phyloP scores from a whole-genome alignment of 2,797 vertebrate genomes.

The Melanotaenia nigrans region DNA sequence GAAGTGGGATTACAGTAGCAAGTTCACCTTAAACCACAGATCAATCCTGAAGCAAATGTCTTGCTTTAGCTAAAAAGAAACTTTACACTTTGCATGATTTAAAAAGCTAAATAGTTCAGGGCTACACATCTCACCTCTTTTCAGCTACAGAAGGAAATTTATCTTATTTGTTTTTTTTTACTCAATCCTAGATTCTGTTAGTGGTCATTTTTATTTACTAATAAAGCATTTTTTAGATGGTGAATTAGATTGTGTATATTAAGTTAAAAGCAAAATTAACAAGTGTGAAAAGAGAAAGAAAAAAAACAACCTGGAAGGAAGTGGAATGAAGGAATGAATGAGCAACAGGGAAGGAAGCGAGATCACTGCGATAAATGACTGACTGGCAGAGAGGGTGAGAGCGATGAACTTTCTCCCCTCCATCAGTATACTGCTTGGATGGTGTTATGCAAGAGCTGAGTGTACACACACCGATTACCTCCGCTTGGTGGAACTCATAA shows the following conservation, averaged over 20 bases:
- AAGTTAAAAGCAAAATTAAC: slow-evolving; percentile 16
- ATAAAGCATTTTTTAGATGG: not conserved
- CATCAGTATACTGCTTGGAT: slow-evolving; percentile 55
- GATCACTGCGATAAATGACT: slow-evolving; percentile 60
- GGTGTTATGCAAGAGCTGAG: slow-evolving; percentile 74
- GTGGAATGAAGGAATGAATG: slow-evolving; percentile 52
- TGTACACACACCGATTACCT: slow-evolving; percentile 73
- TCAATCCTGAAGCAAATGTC: slow-evolving; percentile 6
- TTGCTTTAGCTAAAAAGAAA: not conserved
- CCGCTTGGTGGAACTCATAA: slow-evolving; percentile 65
- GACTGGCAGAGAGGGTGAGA: slow-evolving; percentile 50
- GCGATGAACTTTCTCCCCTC: slow-evolving; percentile 71
- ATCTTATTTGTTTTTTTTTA: not conserved
- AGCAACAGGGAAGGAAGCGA: slow-evolving; percentile 61
- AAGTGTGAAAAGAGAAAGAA: slow-evolving; percentile 28
- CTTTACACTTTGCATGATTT: slow-evolving; percentile 7
- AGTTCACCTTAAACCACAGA: slow-evolving; percentile 14
- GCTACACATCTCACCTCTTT: not conserved
- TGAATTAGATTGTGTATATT: not conserved
- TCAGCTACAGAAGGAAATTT: not conserved
- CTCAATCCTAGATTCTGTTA: not conserved
- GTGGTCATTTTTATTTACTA: not conserved
- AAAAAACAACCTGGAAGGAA: slow-evolving; percentile 33
- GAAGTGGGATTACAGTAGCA: not conserved
- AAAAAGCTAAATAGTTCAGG: slow-evolving; percentile 1